Base-by-base conservation (phyloP, 2,797 vertebrate species). In the Betta splendens region DNA sequence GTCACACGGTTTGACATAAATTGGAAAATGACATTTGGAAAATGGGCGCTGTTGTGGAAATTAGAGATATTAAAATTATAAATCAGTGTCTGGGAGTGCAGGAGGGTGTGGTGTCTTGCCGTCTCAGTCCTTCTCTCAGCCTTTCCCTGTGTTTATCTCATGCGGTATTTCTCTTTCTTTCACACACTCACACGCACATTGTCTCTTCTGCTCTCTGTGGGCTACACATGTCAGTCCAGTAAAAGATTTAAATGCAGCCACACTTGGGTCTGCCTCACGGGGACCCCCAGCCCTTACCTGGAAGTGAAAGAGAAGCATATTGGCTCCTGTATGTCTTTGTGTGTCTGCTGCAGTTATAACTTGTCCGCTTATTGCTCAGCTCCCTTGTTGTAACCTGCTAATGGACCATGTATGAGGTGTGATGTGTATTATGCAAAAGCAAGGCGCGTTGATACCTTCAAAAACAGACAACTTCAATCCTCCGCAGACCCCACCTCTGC, bases 61-160 rank as follows among this genome's bases (percentile, higher is more conserved):
- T 95, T 94, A 95, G 89, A 92, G 92, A 94, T 95, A 94, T 95
- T 94, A 95, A 94, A 95, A 94, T 95, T 93, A 94, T 95, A 94
- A 94, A 94, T 94, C 94, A 95, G 92, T 92, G 91, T 93, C 92
- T 91, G 88, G 83, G 89, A 85, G 74, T 83, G 82, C 74, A 64
- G 47, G 78, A 59, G 81, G 67, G 72, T 64, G 77, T 59, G 81
- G 72, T 62, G 71, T 51, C 59, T 81, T 64, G 50, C 32, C 62
- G 83, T 73, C 57, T 65, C 60, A 72, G 71, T 56, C 47, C 56
- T 55, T 65, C 46, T 55, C 9, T 39, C 48, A 72, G 52, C 54
- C 48, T 54, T 42, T 68, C 43, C 74, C 69, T 22, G 5, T 61
- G 53, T 72, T 71, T 47, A 54, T 75, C 61, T 54, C 50, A 60